phyloP scores from a whole-genome alignment of 2,113 vertebrate species.

The Suricata suricatta region DNA sequence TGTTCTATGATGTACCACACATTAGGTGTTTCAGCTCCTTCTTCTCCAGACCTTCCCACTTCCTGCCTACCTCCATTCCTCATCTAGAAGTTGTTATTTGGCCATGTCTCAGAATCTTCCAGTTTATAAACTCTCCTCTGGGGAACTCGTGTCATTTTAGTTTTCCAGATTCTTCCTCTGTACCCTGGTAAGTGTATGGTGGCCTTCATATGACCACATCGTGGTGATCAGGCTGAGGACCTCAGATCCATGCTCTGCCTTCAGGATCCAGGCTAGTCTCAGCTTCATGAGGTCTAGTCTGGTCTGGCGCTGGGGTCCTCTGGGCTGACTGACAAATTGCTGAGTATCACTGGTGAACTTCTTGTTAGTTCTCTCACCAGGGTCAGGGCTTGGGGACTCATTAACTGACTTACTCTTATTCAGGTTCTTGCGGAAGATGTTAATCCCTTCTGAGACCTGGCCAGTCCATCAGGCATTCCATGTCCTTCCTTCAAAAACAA shows the following conservation, averaged over 20 bases:
- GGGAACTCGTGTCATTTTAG: background rate
- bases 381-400: background rate
- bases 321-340: background rate
- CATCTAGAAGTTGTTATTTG: background rate
- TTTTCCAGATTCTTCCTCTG: background rate
- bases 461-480: background rate
- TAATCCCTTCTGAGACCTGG: background rate
- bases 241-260: background rate
- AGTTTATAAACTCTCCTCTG: background rate
- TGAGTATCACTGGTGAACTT: background rate
- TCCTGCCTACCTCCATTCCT: background rate
- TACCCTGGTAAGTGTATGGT: background rate
- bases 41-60: background rate
- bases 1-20: background rate
- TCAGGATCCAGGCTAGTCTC: background rate
- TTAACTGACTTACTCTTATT: background rate
- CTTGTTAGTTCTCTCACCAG: background rate
- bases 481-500: background rate
- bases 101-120: background rate
- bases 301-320: background rate
- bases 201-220: background rate
- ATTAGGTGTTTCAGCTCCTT: background rate
- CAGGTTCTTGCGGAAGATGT: background rate
- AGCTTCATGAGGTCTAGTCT: background rate
- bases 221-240: background rate